phyloP scores from a whole-genome alignment of 1,140 invertebrate genomes.

The Portunus trituberculatus region DNA sequence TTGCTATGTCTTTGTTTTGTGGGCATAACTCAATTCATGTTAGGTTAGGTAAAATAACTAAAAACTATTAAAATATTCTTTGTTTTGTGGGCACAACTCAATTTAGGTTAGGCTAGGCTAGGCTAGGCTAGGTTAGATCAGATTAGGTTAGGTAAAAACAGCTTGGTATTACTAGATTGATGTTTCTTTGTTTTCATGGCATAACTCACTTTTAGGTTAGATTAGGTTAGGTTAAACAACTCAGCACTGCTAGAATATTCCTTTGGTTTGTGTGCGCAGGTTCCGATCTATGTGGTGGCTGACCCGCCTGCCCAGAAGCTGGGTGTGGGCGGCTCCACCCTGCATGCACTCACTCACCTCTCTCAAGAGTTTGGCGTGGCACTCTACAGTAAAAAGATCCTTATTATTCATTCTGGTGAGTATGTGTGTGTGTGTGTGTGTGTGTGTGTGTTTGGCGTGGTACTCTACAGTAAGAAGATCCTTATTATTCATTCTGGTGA shows the following conservation, averaged over 20 bases:
- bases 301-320: conserved; percentile 71
- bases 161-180: no score
- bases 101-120: no score
- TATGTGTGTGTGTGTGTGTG: no score
- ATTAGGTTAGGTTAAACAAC: not conserved
- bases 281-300: conserved; percentile 64
- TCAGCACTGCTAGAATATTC: not conserved
- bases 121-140: no score
- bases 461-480: conserved; percentile 51
- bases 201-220: no score
- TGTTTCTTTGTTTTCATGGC: no score
- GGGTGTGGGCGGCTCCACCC: conserved; percentile 74
- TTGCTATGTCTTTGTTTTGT: no score
- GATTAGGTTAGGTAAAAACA: no score
- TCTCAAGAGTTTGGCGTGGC: not conserved
- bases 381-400: conserved; percentile 55
- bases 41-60: no score
- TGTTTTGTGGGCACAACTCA: no score
- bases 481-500: conserved; percentile 76
- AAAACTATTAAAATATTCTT: no score
- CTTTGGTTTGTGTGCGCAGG: conserved; percentile 11
- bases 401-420: conserved; percentile 75
- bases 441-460: not conserved
- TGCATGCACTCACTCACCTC: conserved; percentile 68
- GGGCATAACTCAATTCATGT: no score